Percentiles rank a stretch among this genome's conserved stretches.
Evolutionary conservation across 2,888 invertebrate species (phyloP).

Genomic region (Lycia hirtaria): DNA sequence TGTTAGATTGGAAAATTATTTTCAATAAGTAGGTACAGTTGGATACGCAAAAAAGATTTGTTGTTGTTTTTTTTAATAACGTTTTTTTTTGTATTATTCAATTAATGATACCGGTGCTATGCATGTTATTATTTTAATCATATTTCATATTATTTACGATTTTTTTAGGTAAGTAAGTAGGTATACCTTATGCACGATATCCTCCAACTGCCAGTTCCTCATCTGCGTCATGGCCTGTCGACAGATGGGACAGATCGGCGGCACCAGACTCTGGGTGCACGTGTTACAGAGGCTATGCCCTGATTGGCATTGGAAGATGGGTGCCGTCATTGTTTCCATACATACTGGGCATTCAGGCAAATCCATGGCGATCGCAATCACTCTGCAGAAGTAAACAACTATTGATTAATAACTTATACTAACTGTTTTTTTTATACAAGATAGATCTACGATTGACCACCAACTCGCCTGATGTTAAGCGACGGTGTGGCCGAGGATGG

Average conservation of each 20-base stretch:
- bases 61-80: neutral
- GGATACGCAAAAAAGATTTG: no score
- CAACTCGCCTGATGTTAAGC: no score
- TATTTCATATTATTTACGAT: no score
- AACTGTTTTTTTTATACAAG: no score
- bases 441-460: no score
- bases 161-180: no score
- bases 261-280: slow-evolving; percentile 62
- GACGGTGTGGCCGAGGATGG: no score
- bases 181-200: slow-evolving; percentile 65
- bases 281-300: slow-evolving; percentile 74
- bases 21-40: no score
- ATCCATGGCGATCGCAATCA: slow-evolving; percentile 50
- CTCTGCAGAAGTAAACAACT: slow-evolving; percentile 32
- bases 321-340: slow-evolving; percentile 68
- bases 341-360: slow-evolving; percentile 78
- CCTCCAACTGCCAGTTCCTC: slow-evolving; percentile 76
- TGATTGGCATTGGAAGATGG: slow-evolving; percentile 74
- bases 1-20: no score
- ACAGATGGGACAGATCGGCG: slow-evolving; percentile 73
- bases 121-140: no score
- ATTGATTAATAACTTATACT: neutral
- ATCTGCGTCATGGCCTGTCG: slow-evolving; percentile 76
- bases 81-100: no score
- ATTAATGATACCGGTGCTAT: no score